Percentiles rank a stretch among this genome's conserved stretches.
Conservation (phyloP, 2,888 invertebrate species). For the Palloptera scutellata region DNA sequence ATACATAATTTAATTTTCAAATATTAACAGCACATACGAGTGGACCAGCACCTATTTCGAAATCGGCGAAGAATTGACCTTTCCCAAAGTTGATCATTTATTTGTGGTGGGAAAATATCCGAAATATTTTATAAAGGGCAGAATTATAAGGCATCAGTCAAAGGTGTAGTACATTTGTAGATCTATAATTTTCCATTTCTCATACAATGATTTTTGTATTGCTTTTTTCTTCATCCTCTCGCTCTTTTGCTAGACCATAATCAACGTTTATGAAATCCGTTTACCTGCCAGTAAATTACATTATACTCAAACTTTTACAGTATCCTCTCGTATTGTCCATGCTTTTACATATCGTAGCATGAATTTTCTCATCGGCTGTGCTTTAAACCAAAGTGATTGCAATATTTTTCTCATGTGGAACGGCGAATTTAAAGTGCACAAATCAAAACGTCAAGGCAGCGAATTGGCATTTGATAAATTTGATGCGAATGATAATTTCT, state of each 20-base stretch:
- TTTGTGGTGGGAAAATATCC: slow-evolving; percentile 48
- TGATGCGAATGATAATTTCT: slow-evolving; percentile 44
- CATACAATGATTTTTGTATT: neutral
- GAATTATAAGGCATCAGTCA: slow-evolving; percentile 44
- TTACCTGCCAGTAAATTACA: slow-evolving; percentile 42
- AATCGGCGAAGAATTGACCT: slow-evolving; percentile 49
- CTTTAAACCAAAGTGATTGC: slow-evolving; percentile 41
- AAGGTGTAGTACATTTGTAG: slow-evolving; percentile 42
- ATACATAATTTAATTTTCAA: neutral
- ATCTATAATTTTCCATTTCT: neutral
- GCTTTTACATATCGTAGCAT: slow-evolving; percentile 47
- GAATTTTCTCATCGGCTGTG: slow-evolving; percentile 54
- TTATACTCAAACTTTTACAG: slow-evolving; percentile 49
- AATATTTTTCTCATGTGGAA: slow-evolving; percentile 48
- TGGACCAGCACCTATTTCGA: slow-evolving; percentile 58
- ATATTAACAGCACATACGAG: slow-evolving; percentile 50
- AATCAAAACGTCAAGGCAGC: slow-evolving; percentile 41
- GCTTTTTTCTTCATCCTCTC: neutral
- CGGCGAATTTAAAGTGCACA: slow-evolving; percentile 50
- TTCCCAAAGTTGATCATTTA: slow-evolving; percentile 48
- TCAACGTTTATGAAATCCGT: slow-evolving; percentile 49
- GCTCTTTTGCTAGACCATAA: slow-evolving; percentile 44
- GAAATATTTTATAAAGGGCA: slow-evolving; percentile 50
- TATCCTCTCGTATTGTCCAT: slow-evolving; percentile 45
- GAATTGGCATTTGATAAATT: slow-evolving; percentile 52